These are phyloP conservation scores for Tupiocoris notatus DNA, from an alignment of 2,888 invertebrate genomes.

Conservation along the genomic window DNA sequence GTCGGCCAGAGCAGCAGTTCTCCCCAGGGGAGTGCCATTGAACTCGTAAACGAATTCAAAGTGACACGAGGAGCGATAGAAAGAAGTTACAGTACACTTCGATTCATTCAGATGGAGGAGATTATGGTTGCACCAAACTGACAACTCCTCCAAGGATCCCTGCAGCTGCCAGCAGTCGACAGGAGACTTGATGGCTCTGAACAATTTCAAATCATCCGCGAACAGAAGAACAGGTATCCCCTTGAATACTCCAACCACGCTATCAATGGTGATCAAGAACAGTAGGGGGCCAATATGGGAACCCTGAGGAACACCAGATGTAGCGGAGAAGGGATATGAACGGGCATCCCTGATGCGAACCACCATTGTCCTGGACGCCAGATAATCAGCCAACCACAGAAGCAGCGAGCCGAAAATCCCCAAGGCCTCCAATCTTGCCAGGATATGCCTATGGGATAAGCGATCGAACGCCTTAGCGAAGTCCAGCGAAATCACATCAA, in stretches of 20 bases:
- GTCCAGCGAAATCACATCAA: background rate
- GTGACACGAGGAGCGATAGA: background rate
- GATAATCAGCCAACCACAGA: background rate
- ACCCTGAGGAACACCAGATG: too few species aligned
- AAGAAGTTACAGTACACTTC: background rate
- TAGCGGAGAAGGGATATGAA: background rate
- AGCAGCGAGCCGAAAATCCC: background rate
- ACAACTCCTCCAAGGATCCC: background rate
- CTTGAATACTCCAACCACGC: background rate
- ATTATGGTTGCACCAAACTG: background rate
- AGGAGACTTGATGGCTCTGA: background rate
- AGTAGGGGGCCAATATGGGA: background rate
- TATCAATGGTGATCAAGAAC: background rate
- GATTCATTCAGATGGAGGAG: background rate
- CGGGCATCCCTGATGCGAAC: background rate
- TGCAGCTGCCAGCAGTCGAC: background rate
- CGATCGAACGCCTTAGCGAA: too few species aligned
- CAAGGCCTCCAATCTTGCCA: background rate
- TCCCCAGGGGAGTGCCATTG: too few species aligned
- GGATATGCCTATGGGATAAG: background rate
- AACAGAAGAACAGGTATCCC: background rate
- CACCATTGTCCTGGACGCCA: background rate
- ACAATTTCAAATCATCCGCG: background rate
- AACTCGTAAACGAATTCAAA: too few species aligned
- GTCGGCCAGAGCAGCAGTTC: too few species aligned